A percentile compares a stretch with the other conserved stretches of the same genome.
Evolutionary conservation across 2,113 vertebrate genomes (phyloP).

Genomic region (Arothron firmamentum): DNA sequence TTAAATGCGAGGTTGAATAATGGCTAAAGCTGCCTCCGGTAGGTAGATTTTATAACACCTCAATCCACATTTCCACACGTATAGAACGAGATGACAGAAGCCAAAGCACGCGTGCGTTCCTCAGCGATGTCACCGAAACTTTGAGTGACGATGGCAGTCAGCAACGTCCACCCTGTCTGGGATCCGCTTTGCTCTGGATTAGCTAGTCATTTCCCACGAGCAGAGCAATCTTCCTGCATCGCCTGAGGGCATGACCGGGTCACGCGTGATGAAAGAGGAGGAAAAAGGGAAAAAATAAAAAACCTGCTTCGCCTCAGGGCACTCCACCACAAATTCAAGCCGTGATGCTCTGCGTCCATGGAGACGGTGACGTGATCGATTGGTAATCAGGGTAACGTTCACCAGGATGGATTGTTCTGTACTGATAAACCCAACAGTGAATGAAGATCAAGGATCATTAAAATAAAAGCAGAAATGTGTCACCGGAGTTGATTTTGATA

Average conservation of each 20-base stretch:
- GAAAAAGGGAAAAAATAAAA: neutral
- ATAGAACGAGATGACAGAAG: too few relatives aligned
- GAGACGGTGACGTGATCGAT: conserved; percentile 39
- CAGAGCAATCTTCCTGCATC: conserved; percentile 52
- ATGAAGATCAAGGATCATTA: conserved; percentile 7
- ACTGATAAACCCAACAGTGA: conserved; percentile 24
- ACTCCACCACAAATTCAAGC: conserved; percentile 42
- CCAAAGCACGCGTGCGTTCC: too few relatives aligned
- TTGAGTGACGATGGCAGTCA: conserved; percentile 28
- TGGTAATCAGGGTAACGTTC: conserved; percentile 24
- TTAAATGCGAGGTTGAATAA: too few relatives aligned
- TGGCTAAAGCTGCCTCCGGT: too few relatives aligned
- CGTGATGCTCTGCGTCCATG: conserved; percentile 41
- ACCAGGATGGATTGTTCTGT: conserved; percentile 24
- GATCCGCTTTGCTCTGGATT: conserved; percentile 53
- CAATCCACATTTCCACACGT: too few relatives aligned
- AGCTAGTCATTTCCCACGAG: conserved; percentile 64
- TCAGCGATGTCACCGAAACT: too few relatives aligned
- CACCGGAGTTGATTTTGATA: neutral
- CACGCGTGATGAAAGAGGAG: conserved; percentile 38
- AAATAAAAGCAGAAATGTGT: neutral
- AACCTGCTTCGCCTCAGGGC: conserved; percentile 27
- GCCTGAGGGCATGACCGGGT: conserved; percentile 55
- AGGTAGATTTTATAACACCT: too few relatives aligned
- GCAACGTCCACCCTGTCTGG: conserved; percentile 43